Base-by-base conservation (phyloP, 1,140 invertebrate genomes). In the Brachionus asplanchnoidis region DNA sequence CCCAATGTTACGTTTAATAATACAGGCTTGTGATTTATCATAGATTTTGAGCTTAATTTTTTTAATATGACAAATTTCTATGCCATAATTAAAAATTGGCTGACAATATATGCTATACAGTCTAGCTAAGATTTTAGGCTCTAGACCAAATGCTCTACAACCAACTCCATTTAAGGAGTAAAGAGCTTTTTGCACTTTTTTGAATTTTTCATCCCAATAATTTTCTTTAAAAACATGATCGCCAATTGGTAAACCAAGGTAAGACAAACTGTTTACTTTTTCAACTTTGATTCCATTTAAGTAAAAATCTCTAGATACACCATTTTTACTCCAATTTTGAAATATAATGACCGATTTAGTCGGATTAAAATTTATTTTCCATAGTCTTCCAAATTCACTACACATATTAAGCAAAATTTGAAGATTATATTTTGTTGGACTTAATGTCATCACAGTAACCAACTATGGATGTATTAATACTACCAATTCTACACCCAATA, bases 401-500 rank as follows among this genome's bases (percentile, higher is more conserved):
- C n/a, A n/a, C n/a, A n/a, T n/a, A n/a, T n/a, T n/a, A 46, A 68
- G 26, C 65, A 68, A 68, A 26, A 68, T 68, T 68, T 68, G 17
- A 68, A 68, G 65, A 32, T 68, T 26, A 14, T 23, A 26, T 68
- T 32, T 68, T 2, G 2, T 68, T 9, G 65, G 26, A 68, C 65
- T 68, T 14, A 28, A 68, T 28, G 26, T 68, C 65, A 68, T 68
- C 65, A 68, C 20, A 68, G 26, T 68, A 68, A 36, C 3, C 20
- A 68, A 68, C 65, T 28, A 36, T 32, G 65, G 65, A 68, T 68
- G 65, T 68, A 68, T 68, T 68, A 68, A 68, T 28, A 36, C 65
- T 68, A 26, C 65, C 28, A 32, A 68, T 68, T 32, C 26, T 68
- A 14, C 65, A 68, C 9, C 65, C 65, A 68, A 68, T 68, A 5